Base-by-base conservation (phyloP, 2,797 vertebrate genomes). In the Sus cebifrons region DNA sequence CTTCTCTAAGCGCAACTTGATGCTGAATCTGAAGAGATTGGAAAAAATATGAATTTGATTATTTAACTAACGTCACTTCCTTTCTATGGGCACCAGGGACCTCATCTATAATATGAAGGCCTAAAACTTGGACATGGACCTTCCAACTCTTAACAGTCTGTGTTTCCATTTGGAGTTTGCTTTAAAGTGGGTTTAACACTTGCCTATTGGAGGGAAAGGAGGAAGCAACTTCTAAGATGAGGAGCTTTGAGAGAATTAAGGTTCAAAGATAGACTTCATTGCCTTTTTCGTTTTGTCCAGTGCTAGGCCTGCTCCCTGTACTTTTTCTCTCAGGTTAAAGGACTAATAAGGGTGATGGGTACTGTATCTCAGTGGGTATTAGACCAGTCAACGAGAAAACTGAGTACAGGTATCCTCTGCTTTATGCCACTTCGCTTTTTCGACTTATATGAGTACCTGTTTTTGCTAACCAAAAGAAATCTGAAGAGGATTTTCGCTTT, bases 1-100 rank as follows among this genome's bases (percentile, higher is more conserved):
- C 86, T 96, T 94, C 90, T 79, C 64, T 84, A 94, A 96, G 73
- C 93, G 82, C 70, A 96, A 85, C 78, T 93, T 94, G 92, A 96
- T 84, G 70, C 67, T 84, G 73, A 93, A 89, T 96, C 77, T 85
- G 68, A 92, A 92, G 68, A 75, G 65, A 91, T 18, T 89, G 49
- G 65, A 13, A 40, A 89, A 83, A 96, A 96, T 81, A 95, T 67
- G 67, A 93, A 96, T 92, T 93, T 89, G 44, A 86, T 88, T 71
- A 78, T 97, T 85, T 96, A 74, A 56, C 23, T 95, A 52, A 83
- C 96, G 67, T 94, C 36, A 49, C 11, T 95, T 89, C 36, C 40
- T 21, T 25, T 82, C 21, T 67, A 15, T 77, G 70, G 65, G 25
- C n/a, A 96, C 27, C 58, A 85, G 15, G 94, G 79, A 94, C 71